These are phyloP conservation scores for Hermodice carunculata DNA, from an alignment of 2,888 invertebrate genomes.

Conservation along the genomic window DNA sequence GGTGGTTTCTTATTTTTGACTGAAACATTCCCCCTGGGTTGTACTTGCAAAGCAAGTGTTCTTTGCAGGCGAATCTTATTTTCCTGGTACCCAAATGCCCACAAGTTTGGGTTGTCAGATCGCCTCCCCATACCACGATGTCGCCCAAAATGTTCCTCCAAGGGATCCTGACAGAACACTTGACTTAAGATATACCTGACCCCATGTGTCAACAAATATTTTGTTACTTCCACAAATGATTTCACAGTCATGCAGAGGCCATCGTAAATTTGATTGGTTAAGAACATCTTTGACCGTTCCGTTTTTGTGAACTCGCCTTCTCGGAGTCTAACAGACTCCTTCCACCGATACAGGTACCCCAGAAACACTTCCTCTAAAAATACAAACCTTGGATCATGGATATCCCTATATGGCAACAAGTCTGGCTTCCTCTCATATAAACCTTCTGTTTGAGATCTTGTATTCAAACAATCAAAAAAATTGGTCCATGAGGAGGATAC, in stretches of 20 bases:
- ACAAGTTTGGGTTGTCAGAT: background rate
- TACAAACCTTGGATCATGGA: too few species aligned
- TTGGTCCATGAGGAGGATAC: too few species aligned
- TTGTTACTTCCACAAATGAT: too few species aligned
- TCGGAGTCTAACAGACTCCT: background rate
- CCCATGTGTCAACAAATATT: background rate
- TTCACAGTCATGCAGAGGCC: conserved; percentile 5
- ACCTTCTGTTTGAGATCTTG: too few species aligned
- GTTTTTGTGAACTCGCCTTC: background rate
- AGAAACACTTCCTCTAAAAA: conserved; percentile 1
- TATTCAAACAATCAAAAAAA: too few species aligned
- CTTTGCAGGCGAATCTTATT: background rate
- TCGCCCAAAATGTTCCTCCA: conserved; percentile 3
- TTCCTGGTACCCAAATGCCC: conserved; percentile 4
- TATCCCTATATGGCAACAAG: too few species aligned
- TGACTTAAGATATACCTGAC: background rate
- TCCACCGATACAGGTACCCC: conserved; percentile 3
- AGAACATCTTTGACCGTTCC: conserved; percentile 4
- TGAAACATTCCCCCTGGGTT: too few species aligned
- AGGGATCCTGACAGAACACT: background rate
- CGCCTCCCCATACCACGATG: conserved; percentile 3
- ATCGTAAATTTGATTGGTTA: conserved; percentile 6
- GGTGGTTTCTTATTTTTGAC: too few species aligned
- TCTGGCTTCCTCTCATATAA: too few species aligned
- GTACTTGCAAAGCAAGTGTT: too few species aligned